Conservation (phyloP, 2,888 invertebrate genomes). For the Yponomeuta malinellus region DNA sequence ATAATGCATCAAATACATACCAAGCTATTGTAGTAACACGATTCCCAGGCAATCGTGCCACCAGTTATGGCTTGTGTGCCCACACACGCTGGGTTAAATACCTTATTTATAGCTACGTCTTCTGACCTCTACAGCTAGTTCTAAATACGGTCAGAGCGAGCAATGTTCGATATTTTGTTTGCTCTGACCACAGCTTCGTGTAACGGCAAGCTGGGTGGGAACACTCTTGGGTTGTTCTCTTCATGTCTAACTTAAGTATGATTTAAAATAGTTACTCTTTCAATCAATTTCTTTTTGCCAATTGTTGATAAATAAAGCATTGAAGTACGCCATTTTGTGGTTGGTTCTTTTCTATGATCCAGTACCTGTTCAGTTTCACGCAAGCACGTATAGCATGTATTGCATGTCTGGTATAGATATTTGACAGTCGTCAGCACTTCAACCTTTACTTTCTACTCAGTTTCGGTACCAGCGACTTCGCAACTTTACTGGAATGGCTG, state of each 20-base stretch:
- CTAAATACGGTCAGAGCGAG: slow-evolving; percentile 46
- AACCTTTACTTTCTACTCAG: no score
- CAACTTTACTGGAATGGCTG: no score
- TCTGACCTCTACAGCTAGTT: slow-evolving; percentile 50
- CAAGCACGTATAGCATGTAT: no score
- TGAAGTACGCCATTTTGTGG: no score
- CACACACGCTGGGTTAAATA: slow-evolving; percentile 70
- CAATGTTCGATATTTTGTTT: slow-evolving; percentile 45
- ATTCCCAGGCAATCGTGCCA: slow-evolving; percentile 46
- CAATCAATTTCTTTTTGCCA: no score
- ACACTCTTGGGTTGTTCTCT: slow-evolving; percentile 3
- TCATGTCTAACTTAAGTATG: background rate
- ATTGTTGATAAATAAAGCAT: no score
- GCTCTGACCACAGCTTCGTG: slow-evolving; percentile 36
- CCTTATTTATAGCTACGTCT: slow-evolving; percentile 64
- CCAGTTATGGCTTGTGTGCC: slow-evolving; percentile 49
- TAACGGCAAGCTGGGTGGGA: slow-evolving; percentile 34
- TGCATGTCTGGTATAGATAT: no score
- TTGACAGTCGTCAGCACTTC: no score
- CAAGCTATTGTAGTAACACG: slow-evolving; percentile 47
- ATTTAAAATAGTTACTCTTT: no score
- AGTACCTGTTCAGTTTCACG: no score
- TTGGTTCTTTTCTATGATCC: no score
- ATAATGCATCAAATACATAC: slow-evolving; percentile 37
- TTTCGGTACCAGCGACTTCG: no score